Evolutionary conservation across 1,140 invertebrate genomes (phyloP), one percentile per base, ranked within the genome.

Genomic region (Harlomillsia oculata): DNA sequence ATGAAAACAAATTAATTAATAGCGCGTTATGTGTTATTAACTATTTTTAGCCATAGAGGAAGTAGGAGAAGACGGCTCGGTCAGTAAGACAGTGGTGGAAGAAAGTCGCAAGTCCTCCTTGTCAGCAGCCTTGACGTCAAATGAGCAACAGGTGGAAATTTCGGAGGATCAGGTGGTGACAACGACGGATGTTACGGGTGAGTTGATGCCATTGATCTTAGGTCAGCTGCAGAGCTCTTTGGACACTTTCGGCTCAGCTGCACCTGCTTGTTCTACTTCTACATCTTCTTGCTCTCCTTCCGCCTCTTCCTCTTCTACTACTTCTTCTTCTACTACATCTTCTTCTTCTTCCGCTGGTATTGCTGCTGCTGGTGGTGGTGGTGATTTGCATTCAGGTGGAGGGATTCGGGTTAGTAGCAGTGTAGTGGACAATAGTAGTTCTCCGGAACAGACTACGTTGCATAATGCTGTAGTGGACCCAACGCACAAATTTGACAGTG

Each of bases 121-220:
- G 26, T n/a, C 34, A 26, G 26, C 25, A n/a, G 37, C 25, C 20
- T 50, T 36, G 21, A 45, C 60, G 61, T 55, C 59, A 68, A 55
- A 68, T 25, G 39, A 56, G 28, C 30, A 41, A 41, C 39, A 20
- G 39, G 39, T 20, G 45, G 45, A 32, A 20, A 3, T 32, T 48
- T 32, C 29, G 30, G n/a, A n/a, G 51, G 23, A 21, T 53, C 44
- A n/a, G n/a, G n/a, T n/a, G n/a, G n/a, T n/a, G n/a, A n/a, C n/a
- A n/a, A 57, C 56, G 30, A 49, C 60, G 30, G 66, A 64, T 62
- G 64, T 62, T 44, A 63, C 61, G 26, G 76, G 76, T 77, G 76
- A 77, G 76, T 77, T 74, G 63, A 69, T 80, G 57, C 75, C 81
- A 57, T 77, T 79, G 65, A 74, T 81, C 65, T 75, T 81, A 67